Percentiles rank a stretch among this genome's conserved stretches.
phyloP scores from a whole-genome alignment of 37 sponge, comb jelly and placozoan genomes.

The Haliclona indistincta region DNA sequence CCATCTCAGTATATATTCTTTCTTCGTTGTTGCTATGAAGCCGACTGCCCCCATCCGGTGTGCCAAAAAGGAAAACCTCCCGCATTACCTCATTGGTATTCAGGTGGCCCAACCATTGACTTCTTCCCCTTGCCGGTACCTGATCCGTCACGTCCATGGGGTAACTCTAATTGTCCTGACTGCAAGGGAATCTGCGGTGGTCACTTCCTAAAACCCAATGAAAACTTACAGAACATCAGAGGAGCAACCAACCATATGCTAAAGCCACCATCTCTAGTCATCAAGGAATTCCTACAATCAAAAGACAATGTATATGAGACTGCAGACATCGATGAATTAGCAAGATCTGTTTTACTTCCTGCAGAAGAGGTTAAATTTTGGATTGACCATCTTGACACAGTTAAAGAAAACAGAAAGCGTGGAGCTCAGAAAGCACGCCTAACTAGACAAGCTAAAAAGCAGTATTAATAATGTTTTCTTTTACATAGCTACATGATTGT shows the following conservation, averaged over 20 bases:
- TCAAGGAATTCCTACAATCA: slow-evolving; percentile 15
- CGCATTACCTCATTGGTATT: slow-evolving; percentile 8
- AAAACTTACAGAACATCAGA: not conserved
- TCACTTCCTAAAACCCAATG: slow-evolving; percentile 1
- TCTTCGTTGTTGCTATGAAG: slow-evolving; percentile 13
- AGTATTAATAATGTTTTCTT: too few species aligned
- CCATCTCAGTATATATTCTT: slow-evolving; percentile 14
- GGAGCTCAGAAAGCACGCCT: slow-evolving; percentile 52
- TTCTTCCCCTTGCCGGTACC: slow-evolving; percentile 32
- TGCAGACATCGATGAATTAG: slow-evolving; percentile 1
- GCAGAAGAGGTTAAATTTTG: slow-evolving; percentile 35
- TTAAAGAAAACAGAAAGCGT: slow-evolving; percentile 31
- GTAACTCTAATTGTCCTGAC: not conserved
- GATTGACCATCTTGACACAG: slow-evolving; percentile 43
- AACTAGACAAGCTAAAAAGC: slow-evolving; percentile 25
- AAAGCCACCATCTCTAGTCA: slow-evolving; percentile 30
- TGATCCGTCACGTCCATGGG: slow-evolving; percentile 23
- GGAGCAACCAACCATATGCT: not conserved
- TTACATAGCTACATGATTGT: too few species aligned
- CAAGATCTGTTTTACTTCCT: slow-evolving; percentile 23
- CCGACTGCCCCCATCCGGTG: slow-evolving; percentile 30
- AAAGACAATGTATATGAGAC: too few species aligned
- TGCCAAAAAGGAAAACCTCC: not conserved
- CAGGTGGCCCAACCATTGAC: slow-evolving; percentile 13
- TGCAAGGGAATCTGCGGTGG: slow-evolving; percentile 11